Evolutionary conservation across 2,113 vertebrate genomes (phyloP).

Genomic region (Noctilio leporinus): DNA sequence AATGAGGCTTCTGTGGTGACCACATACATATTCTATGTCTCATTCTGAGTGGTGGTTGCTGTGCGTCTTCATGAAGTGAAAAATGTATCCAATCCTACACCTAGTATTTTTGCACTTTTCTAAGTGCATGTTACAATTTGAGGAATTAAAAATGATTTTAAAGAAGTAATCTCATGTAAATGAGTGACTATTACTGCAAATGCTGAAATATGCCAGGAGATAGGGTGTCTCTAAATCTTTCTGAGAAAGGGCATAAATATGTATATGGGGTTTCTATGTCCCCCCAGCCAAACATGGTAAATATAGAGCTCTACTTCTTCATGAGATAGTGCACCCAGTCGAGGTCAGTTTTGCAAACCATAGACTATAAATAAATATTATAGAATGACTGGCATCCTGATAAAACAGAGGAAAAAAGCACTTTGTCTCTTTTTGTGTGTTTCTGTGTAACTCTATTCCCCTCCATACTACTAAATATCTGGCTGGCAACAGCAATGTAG

Average conservation of each 20-base stretch:
- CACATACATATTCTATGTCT: neutral
- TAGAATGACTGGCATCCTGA: neutral
- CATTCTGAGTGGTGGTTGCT: neutral
- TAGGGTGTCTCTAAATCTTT: neutral
- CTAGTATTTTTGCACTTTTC: neutral
- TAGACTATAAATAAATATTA: neutral
- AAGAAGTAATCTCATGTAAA: neutral
- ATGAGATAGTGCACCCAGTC: neutral
- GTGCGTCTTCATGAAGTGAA: neutral
- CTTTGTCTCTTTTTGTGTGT: neutral
- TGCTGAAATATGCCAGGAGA: neutral
- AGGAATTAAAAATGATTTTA: neutral
- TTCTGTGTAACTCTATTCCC: neutral
- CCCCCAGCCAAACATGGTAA: neutral
- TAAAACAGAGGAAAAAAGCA: neutral
- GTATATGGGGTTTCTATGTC: neutral
- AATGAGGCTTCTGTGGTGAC: neutral
- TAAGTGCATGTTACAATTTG: neutral
- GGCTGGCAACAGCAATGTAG: neutral
- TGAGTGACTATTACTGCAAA: neutral
- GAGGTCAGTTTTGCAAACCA: neutral
- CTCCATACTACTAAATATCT: neutral
- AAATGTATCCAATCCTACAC: neutral
- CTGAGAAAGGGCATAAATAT: neutral
- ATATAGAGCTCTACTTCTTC: neutral